Evolutionary conservation across 2,113 vertebrate genomes (phyloP).

Genomic region (Peucedramus taeniatus): DNA sequence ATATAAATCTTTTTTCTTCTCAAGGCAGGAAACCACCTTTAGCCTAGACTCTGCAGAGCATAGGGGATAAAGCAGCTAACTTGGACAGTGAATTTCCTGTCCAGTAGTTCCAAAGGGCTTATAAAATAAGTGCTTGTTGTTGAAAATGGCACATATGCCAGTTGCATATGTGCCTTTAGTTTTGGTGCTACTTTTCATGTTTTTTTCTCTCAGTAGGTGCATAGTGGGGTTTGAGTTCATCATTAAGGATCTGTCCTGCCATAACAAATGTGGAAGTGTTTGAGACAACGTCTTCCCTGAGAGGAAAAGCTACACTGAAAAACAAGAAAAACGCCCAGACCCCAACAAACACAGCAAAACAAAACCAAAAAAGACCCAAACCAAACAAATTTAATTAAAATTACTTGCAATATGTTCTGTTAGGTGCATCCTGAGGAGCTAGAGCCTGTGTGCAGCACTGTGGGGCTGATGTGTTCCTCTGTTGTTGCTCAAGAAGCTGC

Average conservation of each 20-base stretch:
- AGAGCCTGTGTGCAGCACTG: not conserved
- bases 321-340: too few relatives aligned
- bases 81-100: slow-evolving; percentile 41
- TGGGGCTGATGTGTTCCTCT: not conserved
- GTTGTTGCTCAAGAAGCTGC: not conserved
- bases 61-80: not conserved
- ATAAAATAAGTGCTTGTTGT: not conserved
- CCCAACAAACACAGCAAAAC: not conserved
- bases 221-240: not conserved
- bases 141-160: not conserved
- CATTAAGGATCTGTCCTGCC: not conserved
- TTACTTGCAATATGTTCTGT: not conserved
- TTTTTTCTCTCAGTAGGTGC: not conserved
- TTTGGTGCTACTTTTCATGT: not conserved
- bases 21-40: not conserved
- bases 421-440: not conserved
- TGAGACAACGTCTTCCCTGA: not conserved
- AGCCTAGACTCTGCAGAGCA: not conserved
- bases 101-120: not conserved
- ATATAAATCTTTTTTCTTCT: not conserved
- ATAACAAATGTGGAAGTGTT: not conserved
- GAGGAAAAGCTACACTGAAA: not conserved
- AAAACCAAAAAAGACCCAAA: not conserved
- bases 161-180: not conserved
- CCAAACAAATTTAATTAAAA: not conserved